Evolutionary conservation across 2,113 vertebrate species (phyloP), one percentile per base, ranked within the genome.

Genomic region (Eidolon helvum): DNA sequence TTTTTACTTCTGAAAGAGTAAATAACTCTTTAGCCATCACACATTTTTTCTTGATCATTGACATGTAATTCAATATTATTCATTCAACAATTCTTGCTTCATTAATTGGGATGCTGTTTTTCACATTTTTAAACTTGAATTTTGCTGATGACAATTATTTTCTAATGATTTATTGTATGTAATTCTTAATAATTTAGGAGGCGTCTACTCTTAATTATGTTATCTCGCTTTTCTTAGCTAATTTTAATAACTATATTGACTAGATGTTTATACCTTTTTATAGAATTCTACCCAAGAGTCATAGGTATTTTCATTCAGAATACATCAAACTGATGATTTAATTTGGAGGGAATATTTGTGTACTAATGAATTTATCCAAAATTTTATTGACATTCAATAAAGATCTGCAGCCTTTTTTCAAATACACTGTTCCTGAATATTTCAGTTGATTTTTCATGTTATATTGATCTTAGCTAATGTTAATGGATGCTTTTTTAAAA

Each of bases 391-490:
- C 2, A 1, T 0, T 88, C 0, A 61, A 1, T 43, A 80, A 66
- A 87, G 40, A 35, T 66, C 7, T 63, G 0, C 77, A 57, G 7
- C 24, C 15, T 75, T n/a, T 69, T 85, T n/a, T 33, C 3, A 38
- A 92, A 86, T 35, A 65, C 61, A 65, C 1, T 83, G 2, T 66
- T 68, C 10, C 4, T 72, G 18, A 63, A 26, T 66, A 82, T 77
- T 86, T 38, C 45, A 71, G 10, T 28, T 59, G 33, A 83, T 50
- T 83, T 78, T 75, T 85, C 10, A 59, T 14, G 26, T 22, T 65
- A 45, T 53, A 75, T 94, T 38, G 45, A 90, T 87, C 30, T 68
- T 86, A 66, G 16, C n/a, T 91, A 85, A 91, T 89, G n/a, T 71
- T 77, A 71, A 83, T 82, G 24, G n/a, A 59, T 89, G 75, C 5